Percentiles rank a stretch among this genome's conserved stretches.
phyloP scores from a whole-genome alignment of 2,113 vertebrate species.

The Amazona guildingii region DNA sequence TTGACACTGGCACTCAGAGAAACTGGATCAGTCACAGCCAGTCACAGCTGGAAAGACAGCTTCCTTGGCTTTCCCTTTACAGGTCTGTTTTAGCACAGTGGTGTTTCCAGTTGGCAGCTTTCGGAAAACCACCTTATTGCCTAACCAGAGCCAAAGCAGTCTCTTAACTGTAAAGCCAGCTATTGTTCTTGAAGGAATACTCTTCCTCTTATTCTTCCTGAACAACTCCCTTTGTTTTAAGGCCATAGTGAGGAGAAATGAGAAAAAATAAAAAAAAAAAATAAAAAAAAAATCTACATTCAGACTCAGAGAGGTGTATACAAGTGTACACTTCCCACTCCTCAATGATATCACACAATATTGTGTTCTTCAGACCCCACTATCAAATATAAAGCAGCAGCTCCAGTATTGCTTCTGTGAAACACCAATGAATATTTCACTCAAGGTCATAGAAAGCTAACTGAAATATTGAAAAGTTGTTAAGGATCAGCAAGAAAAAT shows the following conservation, averaged over 20 bases:
- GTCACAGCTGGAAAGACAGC: not conserved
- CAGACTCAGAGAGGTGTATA: not conserved
- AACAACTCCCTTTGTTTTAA: not conserved
- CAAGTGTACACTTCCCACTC: not conserved
- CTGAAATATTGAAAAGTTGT: not conserved
- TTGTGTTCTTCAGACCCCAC: not conserved
- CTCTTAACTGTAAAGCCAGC: not conserved
- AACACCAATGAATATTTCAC: not conserved
- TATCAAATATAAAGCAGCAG: not conserved
- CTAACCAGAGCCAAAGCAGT: not conserved
- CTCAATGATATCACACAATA: not conserved
- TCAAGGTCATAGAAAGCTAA: not conserved
- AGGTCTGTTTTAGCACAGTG: not conserved
- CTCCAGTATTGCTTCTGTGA: not conserved
- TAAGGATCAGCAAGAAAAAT: not conserved
- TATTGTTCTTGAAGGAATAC: not conserved
- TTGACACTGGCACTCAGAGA: not conserved
- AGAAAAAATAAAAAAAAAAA: not conserved
- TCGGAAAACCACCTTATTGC: not conserved
- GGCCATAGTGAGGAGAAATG: fast-evolving
- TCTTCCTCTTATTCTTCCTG: not conserved
- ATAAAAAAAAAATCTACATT: not conserved
- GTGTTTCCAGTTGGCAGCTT: not conserved
- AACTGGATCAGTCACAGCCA: not conserved
- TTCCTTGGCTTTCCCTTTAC: not conserved